Conservation (phyloP, 2,113 vertebrate genomes). For the Amblyopsis rosae region DNA sequence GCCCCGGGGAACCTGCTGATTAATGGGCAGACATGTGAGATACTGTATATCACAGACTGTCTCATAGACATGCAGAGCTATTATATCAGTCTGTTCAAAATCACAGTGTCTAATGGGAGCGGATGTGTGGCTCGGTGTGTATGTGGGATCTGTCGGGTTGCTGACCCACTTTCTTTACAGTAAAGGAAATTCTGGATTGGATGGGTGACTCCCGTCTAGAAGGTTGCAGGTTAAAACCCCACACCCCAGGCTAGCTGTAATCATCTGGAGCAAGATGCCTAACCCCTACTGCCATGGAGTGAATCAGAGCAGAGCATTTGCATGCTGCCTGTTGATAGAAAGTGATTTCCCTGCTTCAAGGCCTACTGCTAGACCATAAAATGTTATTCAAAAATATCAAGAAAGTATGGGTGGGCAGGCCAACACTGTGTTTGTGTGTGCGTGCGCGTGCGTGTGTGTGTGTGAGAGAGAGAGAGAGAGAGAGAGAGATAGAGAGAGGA, state of each 20-base stretch:
- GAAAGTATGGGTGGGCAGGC: too few relatives aligned
- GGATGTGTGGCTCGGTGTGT: neutral
- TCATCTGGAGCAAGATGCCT: too few relatives aligned
- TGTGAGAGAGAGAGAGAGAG: neutral
- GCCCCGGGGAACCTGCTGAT: slow-evolving; percentile 21
- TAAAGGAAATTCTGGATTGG: neutral
- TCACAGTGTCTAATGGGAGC: slow-evolving; percentile 32
- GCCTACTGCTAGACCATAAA: too few relatives aligned
- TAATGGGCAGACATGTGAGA: slow-evolving; percentile 35
- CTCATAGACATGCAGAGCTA: slow-evolving; percentile 44
- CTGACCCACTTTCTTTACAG: slow-evolving; percentile 59
- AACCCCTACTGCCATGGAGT: too few relatives aligned
- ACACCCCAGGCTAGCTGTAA: too few relatives aligned
- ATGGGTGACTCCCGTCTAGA: too few relatives aligned
- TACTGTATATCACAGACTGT: slow-evolving; percentile 26
- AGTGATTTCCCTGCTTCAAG: too few relatives aligned
- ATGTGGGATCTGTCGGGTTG: slow-evolving; percentile 44
- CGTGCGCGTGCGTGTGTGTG: neutral
- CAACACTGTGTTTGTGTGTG: neutral
- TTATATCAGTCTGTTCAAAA: slow-evolving; percentile 36
- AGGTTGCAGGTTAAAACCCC: too few relatives aligned
- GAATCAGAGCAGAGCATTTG: too few relatives aligned
- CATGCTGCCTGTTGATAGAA: too few relatives aligned
- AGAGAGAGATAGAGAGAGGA: neutral
- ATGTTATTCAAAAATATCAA: too few relatives aligned